Evolutionary conservation across 2,888 invertebrate species (phyloP), one percentile per base, ranked within the genome.

Genomic region (Hedya salicella): DNA sequence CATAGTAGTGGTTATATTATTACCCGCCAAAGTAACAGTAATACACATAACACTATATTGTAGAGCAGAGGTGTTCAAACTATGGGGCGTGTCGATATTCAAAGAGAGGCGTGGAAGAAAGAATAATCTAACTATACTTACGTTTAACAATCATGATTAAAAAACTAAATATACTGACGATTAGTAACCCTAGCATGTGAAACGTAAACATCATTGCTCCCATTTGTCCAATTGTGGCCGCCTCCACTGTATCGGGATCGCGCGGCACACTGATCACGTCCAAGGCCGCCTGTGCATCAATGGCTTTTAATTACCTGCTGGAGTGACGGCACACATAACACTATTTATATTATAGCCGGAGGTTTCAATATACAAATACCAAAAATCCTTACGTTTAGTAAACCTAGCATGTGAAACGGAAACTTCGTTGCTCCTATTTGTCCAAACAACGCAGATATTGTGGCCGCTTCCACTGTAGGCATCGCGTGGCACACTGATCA

Each of bases 141-240:
- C n/a, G n/a, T n/a, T n/a, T n/a, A n/a, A n/a, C n/a, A n/a, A n/a
- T n/a, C n/a, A 36, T 36, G 9, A 36, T 25, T 9, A 13, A 0
- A 11, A 9, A 6, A 36, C 36, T 8, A 13, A 36, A 36, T 9
- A 11, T 36, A 2, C 6, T 1, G 1, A 36, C 36, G 1, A 9
- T 1, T 32, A 25, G 49, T 32, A 52, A 0, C 16, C 75, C 68
- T 71, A 70, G 69, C 77, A 36, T 52, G 54, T 48, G 59, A 48
- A 54, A 40, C 63, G 54, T 50, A 42, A 39, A 73, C 76, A 72
- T 73, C 73, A 74, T 78, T 82, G 81, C 77, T 79, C 80, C 86
- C 80, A 85, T 89, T 88, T 81, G 87, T 82, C 78, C 88, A 90
- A 90, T 82, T 85, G 81, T 87, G 3, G 48, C 30, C 44, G 39